These are phyloP conservation scores for Amaurobius ferox DNA, from an alignment of 2,888 invertebrate genomes.

Conservation along the genomic window DNA sequence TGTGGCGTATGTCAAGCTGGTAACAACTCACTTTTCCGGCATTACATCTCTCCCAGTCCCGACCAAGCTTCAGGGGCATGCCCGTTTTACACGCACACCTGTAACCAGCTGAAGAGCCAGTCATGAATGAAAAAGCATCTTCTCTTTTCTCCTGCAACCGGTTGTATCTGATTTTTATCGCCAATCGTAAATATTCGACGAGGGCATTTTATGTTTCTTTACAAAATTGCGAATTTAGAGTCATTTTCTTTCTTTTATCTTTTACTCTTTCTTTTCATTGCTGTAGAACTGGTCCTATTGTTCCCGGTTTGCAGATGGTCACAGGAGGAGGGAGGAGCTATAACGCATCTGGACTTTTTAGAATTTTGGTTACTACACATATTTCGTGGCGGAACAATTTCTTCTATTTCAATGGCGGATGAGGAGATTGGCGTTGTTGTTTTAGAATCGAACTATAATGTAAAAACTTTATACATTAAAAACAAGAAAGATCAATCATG, in stretches of 20 bases:
- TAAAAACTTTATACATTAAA: too few species aligned
- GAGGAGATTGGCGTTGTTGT: too few species aligned
- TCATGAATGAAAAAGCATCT: constrained; percentile 14
- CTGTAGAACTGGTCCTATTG: not conserved
- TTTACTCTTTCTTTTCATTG: not conserved
- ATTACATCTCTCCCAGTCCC: too few species aligned
- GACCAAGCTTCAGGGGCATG: not conserved
- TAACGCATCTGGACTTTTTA: too few species aligned
- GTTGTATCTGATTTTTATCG: constrained; percentile 43
- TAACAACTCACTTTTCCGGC: too few species aligned
- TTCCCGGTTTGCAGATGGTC: not conserved
- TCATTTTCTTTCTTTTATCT: not conserved
- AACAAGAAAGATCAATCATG: too few species aligned
- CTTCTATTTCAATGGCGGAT: too few species aligned
- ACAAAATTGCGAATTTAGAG: constrained; percentile 14
- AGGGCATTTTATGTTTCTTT: constrained; percentile 35
- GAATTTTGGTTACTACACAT: too few species aligned
- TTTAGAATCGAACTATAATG: too few species aligned
- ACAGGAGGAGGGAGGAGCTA: too few species aligned
- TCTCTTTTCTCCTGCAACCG: constrained; percentile 5
- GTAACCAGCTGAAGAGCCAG: not conserved
- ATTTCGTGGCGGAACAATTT: too few species aligned
- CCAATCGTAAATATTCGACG: constrained; percentile 39
- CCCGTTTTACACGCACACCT: not conserved
- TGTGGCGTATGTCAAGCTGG: too few species aligned